Conservation (phyloP, 2,113 vertebrate genomes). For the Laticauda colubrina region DNA sequence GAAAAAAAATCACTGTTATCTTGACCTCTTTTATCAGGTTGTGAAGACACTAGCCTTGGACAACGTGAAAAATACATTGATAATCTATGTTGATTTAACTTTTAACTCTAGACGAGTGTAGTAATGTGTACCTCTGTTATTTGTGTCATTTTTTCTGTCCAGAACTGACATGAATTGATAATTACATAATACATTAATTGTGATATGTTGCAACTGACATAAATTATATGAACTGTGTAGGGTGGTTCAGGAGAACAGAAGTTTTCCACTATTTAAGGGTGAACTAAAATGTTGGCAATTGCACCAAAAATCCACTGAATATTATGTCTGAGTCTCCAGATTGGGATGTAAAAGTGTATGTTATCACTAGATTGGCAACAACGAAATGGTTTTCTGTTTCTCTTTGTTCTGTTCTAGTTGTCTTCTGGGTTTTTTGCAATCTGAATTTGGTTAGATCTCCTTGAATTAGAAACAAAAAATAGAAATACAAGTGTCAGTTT, state of each 20-base stretch:
- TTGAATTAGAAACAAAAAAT: neutral
- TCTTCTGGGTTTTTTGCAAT: neutral
- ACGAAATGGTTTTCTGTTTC: neutral
- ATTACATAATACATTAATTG: neutral
- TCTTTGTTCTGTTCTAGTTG: neutral
- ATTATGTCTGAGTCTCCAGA: neutral
- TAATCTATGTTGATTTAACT: neutral
- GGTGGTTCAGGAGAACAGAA: neutral
- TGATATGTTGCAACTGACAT: neutral
- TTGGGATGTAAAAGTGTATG: neutral
- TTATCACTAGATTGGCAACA: neutral
- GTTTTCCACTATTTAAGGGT: neutral
- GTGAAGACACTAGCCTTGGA: neutral
- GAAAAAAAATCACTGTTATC: neutral
- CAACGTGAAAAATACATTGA: neutral
- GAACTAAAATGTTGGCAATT: neutral
- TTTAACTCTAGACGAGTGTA: neutral
- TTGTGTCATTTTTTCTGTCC: neutral
- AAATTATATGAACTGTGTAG: neutral
- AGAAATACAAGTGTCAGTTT: too few species aligned
- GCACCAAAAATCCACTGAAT: neutral
- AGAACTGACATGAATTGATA: neutral
- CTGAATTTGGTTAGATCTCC: neutral
- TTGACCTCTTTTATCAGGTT: neutral
- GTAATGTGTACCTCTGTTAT: neutral